Base-by-base conservation (phyloP, 2,888 invertebrate species). In the Automeris io region DNA sequence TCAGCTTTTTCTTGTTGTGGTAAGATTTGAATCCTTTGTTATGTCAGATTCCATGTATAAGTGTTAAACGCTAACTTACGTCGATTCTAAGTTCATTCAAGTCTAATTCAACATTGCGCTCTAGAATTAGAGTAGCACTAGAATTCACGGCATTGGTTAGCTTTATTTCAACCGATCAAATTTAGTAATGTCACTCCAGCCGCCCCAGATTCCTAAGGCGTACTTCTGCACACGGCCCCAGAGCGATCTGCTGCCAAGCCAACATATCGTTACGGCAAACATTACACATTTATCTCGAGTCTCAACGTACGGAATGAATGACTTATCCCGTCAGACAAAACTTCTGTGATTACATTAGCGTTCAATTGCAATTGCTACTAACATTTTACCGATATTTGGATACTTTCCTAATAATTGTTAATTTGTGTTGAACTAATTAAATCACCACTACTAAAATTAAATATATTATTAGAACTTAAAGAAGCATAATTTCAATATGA, bases 121-220 rank as follows among this genome's bases (percentile, higher is more conserved):
- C 44, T 45, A 47, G 46, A 50, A 53, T 49, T 46, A 51, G 54
- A 57, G 54, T 53, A 60, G 61, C 57, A 58, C 55, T 57, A 62
- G 61, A 60, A 59, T 70, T 63, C 51, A 60, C 64, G 68, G 68
- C 64, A 73, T 73, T 71, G 66, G 61, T 62, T 56, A 70, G 75
- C 72, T 78, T 77, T 29, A 81, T 79, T 81, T 75, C 63, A 69
- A 59, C 63, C 57, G 76, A 79, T 83, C 80, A 80, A 81, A 85
- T 82, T 81, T 85, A 85, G 82, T 83, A 78, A 74, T 83, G 85
- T 83, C 83, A 81, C 80, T 86, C 85, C 85, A 86, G 85, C 54
- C 81, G 85, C 66, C 81, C 82, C 77, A 81, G 77, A 82, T 85
- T 79, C 79, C 58, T 66, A 57, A 62, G 61, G 66, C 76, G 72